These are phyloP conservation scores for Tiphia femorata DNA, from an alignment of 2,888 invertebrate species.

Conservation along the genomic window DNA sequence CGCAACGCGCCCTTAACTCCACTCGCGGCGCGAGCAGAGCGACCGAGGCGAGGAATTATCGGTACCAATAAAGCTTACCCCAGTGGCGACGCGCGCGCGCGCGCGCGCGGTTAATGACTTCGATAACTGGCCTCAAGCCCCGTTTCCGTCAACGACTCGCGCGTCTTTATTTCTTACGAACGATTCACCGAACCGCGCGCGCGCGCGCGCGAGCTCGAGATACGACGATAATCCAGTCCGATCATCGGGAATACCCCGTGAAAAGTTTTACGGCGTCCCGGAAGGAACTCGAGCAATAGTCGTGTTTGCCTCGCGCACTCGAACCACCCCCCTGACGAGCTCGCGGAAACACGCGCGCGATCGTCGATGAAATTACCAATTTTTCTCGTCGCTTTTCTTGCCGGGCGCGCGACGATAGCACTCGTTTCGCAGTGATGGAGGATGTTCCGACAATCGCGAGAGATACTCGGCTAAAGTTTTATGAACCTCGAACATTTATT, in stretches of 20 bases:
- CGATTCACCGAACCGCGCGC: slow-evolving; percentile 22
- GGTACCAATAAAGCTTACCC: slow-evolving; percentile 35
- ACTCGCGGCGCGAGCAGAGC: slow-evolving; percentile 6
- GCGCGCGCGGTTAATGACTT: slow-evolving; percentile 38
- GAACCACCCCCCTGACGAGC: too few species aligned
- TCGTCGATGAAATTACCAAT: too few species aligned
- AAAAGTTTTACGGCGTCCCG: neutral
- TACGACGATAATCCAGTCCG: slow-evolving; percentile 3
- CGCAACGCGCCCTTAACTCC: slow-evolving; percentile 31
- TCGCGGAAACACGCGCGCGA: too few species aligned
- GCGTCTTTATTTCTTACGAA: slow-evolving; percentile 30
- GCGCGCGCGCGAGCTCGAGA: slow-evolving; percentile 14
- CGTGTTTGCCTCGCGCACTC: too few species aligned
- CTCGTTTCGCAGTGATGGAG: too few species aligned
- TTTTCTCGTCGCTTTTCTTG: too few species aligned
- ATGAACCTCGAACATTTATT: too few species aligned
- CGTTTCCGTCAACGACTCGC: slow-evolving; percentile 23
- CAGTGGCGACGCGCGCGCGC: too few species aligned
- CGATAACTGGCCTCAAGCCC: slow-evolving; percentile 33
- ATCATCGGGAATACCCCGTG: neutral
- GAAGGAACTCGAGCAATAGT: slow-evolving; percentile 1
- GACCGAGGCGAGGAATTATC: slow-evolving; percentile 36
- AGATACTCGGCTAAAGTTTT: too few species aligned
- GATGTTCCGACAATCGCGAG: too few species aligned
- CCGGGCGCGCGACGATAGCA: too few species aligned